Conservation (phyloP, 2,797 vertebrate genomes). For the Menidia menidia region DNA sequence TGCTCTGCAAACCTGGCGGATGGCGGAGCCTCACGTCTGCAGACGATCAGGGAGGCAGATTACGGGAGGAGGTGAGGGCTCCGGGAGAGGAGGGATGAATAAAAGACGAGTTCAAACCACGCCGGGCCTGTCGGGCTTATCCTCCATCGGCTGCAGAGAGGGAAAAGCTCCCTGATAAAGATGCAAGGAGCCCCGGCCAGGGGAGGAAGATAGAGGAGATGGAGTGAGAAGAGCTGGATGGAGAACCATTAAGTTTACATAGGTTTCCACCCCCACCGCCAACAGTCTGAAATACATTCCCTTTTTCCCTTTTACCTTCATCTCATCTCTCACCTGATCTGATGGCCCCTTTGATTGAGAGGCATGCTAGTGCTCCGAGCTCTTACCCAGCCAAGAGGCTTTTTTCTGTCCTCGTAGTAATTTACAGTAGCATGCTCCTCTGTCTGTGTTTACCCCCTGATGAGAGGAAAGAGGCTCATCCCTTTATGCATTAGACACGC, state of each 20-base stretch:
- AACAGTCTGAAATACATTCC: conserved; percentile 45
- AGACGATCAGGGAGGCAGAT: conserved; percentile 76
- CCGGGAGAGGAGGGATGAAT: conserved; percentile 73
- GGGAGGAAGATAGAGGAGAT: conserved; percentile 5
- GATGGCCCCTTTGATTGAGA: conserved; percentile 59
- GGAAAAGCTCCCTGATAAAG: conserved; percentile 71
- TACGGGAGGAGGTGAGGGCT: conserved; percentile 79
- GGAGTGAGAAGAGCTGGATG: background rate
- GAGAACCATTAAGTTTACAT: conserved; percentile 66
- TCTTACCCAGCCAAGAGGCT: conserved; percentile 30
- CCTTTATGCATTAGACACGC: conserved; percentile 32
- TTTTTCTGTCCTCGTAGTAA: conserved; percentile 37
- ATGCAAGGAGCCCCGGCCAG: conserved; percentile 58
- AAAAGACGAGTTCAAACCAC: conserved; percentile 76
- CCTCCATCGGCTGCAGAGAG: conserved; percentile 65
- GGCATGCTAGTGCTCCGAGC: conserved; percentile 55
- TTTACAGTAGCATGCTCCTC: conserved; percentile 39
- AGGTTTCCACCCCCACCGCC: conserved; percentile 54
- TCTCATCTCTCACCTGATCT: conserved; percentile 40
- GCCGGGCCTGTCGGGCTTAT: conserved; percentile 71
- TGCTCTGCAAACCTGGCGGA: conserved; percentile 62
- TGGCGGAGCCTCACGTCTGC: conserved; percentile 79
- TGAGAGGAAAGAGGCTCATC: conserved; percentile 31
- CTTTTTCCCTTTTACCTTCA: conserved; percentile 43
- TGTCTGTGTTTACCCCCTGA: conserved; percentile 26